phyloP scores from a whole-genome alignment of 2,797 vertebrate genomes.

The Mastacembelus armatus region DNA sequence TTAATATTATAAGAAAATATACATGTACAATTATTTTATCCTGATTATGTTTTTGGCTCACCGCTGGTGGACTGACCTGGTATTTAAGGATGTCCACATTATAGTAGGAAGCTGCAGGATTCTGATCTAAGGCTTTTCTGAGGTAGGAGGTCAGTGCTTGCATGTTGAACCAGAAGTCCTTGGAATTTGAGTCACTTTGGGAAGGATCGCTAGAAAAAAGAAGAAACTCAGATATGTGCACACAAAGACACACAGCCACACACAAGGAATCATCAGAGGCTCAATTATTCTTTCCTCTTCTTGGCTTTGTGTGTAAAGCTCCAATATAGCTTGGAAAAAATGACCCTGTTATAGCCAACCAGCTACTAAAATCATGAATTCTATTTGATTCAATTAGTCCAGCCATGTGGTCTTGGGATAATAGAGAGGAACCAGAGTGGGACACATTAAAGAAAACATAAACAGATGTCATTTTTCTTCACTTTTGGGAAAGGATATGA shows the following conservation, averaged over 20 bases:
- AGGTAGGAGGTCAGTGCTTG: conserved; percentile 95
- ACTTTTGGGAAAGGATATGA: background rate
- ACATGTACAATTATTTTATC: conserved; percentile 16
- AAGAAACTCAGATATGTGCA: conserved; percentile 38
- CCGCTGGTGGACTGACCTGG: conserved; percentile 84
- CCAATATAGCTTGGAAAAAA: conserved; percentile 74
- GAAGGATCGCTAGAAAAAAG: conserved; percentile 89
- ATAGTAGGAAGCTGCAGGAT: conserved; percentile 94
- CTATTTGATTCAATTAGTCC: conserved; percentile 73
- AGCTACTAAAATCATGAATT: conserved; percentile 76
- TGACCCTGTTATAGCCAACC: conserved; percentile 62
- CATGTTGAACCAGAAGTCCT: conserved; percentile 99
- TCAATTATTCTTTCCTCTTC: conserved; percentile 67
- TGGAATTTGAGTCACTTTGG: conserved; percentile 91
- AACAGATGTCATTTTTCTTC: conserved; percentile 5
- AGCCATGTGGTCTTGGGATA: conserved; percentile 58
- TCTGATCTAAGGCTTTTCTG: conserved; percentile 96
- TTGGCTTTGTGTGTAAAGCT: conserved; percentile 69
- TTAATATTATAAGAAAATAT: no score
- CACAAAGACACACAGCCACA: conserved; percentile 17
- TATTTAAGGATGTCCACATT: conserved; percentile 97
- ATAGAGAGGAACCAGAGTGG: conserved; percentile 45
- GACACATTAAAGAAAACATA: background rate
- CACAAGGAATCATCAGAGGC: conserved; percentile 48
- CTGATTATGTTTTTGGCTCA: background rate